Conservation (phyloP, 2,113 vertebrate species). For the Stictonetta naevosa region DNA sequence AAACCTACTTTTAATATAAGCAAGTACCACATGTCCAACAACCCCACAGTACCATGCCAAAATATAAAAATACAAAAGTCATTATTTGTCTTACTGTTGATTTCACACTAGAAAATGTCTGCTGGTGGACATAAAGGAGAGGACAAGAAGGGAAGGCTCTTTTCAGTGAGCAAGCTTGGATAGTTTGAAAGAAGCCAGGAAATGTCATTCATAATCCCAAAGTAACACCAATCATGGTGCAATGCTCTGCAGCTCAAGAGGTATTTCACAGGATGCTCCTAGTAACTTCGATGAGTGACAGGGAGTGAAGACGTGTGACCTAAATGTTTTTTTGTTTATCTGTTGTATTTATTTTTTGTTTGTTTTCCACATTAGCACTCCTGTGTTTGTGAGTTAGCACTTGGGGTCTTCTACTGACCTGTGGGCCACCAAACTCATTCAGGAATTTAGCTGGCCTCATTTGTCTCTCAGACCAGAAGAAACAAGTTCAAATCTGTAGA, state of each 20-base stretch:
- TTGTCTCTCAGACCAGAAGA: neutral
- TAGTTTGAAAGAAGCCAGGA: neutral
- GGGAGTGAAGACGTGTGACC: neutral
- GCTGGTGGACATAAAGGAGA: neutral
- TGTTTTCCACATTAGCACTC: neutral
- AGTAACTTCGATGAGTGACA: neutral
- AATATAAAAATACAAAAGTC: neutral
- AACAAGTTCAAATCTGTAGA: neutral
- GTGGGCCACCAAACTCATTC: neutral
- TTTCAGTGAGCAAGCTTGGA: neutral
- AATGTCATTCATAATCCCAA: neutral
- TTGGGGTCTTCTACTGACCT: neutral
- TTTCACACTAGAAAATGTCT: neutral
- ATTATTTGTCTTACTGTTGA: neutral
- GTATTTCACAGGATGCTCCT: neutral
- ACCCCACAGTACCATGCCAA: neutral
- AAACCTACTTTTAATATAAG: neutral
- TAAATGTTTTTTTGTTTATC: too few relatives aligned
- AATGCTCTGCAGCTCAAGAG: neutral
- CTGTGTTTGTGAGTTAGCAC: neutral
- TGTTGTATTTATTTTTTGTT: too few relatives aligned
- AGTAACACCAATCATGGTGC: rapidly evolving
- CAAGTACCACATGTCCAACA: too few relatives aligned
- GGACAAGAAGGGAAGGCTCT: neutral
- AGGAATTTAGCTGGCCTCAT: neutral